These are phyloP conservation scores for Galerucella calmariensis DNA, from an alignment of 2,888 invertebrate genomes.

Conservation along the genomic window DNA sequence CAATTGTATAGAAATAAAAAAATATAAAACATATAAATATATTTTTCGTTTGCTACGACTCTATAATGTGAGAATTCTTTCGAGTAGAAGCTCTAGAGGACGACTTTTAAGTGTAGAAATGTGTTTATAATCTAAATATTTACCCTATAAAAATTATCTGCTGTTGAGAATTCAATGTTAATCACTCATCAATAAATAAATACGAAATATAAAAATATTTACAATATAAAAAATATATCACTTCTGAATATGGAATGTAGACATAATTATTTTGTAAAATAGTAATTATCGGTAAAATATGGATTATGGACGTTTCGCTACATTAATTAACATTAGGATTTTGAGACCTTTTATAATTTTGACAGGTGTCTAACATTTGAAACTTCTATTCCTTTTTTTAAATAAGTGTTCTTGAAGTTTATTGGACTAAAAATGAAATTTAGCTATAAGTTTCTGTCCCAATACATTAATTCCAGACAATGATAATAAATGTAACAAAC, in stretches of 20 bases:
- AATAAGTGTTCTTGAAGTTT: too few relatives aligned
- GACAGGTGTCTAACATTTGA: too few relatives aligned
- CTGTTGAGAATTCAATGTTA: neutral
- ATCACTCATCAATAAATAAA: conserved; percentile 2
- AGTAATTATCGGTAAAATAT: neutral
- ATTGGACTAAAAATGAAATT: neutral
- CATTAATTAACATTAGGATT: neutral
- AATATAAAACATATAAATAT: neutral
- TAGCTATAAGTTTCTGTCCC: neutral
- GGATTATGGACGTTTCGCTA: neutral
- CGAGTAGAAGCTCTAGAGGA: neutral
- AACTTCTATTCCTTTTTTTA: too few relatives aligned
- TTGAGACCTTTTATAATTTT: neutral
- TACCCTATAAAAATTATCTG: neutral
- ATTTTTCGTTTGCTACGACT: neutral
- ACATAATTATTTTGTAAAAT: conserved; percentile 4
- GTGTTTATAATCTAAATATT: conserved; percentile 7
- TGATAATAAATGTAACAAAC: neutral
- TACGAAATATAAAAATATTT: neutral
- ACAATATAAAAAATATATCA: conserved; percentile 8
- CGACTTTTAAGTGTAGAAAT: neutral
- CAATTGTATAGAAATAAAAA: too few relatives aligned
- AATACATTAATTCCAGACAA: neutral
- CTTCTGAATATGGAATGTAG: conserved; percentile 10
- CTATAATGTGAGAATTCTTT: conserved; percentile 2